Base-by-base conservation (phyloP, 2,113 vertebrate genomes). In the Pterocles orientalis region DNA sequence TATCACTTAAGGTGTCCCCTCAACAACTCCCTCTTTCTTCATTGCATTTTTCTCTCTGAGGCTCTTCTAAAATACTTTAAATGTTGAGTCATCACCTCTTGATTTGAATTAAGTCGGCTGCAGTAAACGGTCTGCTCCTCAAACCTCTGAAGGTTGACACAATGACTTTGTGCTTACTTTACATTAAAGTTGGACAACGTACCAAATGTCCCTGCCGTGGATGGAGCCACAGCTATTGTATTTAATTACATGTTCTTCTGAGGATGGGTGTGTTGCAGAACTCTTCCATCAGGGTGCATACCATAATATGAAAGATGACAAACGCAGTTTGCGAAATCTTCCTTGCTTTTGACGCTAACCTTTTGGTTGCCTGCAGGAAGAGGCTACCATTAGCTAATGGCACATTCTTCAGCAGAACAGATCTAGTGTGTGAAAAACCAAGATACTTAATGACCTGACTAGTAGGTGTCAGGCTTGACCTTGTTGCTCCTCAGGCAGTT, bases 71-170 rank as follows among this genome's bases (percentile, higher is more conserved):
- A 65, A 88, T 71, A 57, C 33, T 93, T 95, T 6, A 9, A 20
- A 28, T 93, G 53, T 95, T 91, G 90, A 80, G 83, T 93, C 96
- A 95, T 94, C 54, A 7, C 33, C 45, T 94, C 61, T 86, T 39
- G 61, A 39, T 93, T 79, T 91, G 86, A 91, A 82, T 92, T 34
- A 23, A 92, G 43, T 60, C 2, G 12, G 31, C 47, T 62, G 43
- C 33, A 77, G 81, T n/a, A 8, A 88, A 33, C 24, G 57, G 80
- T 88, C 58, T 90, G 85, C 80, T 93, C 73, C 60, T 82, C 25
- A 7, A 73, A 62, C 64, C 64, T 91, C 88, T 8, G 34, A 34
- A 70, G 90, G 76, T 23, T 48, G 90, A n/a, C n/a, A n/a, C 39
- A 25, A 5, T 80, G 93, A 31, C 71, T 90, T 91, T 43, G 23